Evolutionary conservation across 2,888 invertebrate genomes (phyloP).

Genomic region (Iphiclides podalirius): DNA sequence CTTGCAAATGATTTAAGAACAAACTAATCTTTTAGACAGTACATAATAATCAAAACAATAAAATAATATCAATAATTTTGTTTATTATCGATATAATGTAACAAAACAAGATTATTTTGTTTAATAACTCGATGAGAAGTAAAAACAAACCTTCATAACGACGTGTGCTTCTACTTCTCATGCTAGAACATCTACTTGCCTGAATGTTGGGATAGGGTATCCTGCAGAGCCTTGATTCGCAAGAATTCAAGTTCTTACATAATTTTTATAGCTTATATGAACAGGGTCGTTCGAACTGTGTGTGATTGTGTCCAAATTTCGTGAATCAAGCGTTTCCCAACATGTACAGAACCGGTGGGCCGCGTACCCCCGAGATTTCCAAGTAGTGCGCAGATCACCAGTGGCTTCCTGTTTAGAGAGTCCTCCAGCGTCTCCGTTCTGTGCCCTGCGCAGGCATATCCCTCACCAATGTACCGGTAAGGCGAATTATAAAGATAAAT

Average conservation of each 20-base stretch:
- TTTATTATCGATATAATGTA: neutral
- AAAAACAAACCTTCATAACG: conserved; percentile 52
- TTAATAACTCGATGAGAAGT: conserved; percentile 23
- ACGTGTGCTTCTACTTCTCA: conserved; percentile 48
- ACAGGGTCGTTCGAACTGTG: conserved; percentile 33
- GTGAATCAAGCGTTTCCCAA: conserved; percentile 76
- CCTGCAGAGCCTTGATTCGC: conserved; percentile 83
- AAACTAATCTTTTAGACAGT: conserved; percentile 8
- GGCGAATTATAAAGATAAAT: conserved; percentile 42
- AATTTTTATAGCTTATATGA: conserved; percentile 25
- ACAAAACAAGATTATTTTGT: conserved; percentile 15
- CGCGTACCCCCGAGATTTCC: conserved; percentile 83
- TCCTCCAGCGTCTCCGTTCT: conserved; percentile 79
- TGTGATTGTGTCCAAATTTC: conserved; percentile 43
- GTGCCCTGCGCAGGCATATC: conserved; percentile 86
- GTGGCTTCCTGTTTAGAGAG: conserved; percentile 81
- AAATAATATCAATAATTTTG: no score
- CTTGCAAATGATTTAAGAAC: neutral
- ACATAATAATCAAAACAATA: no score
- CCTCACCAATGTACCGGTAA: conserved; percentile 86
- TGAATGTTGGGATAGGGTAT: conserved; percentile 99
- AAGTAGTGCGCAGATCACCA: conserved; percentile 76
- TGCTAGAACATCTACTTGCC: conserved; percentile 80
- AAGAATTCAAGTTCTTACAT: conserved; percentile 27
- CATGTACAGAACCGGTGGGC: conserved; percentile 83